Evolutionary conservation across 2,888 invertebrate species (phyloP).

Genomic region (Marronus borbonicus): DNA sequence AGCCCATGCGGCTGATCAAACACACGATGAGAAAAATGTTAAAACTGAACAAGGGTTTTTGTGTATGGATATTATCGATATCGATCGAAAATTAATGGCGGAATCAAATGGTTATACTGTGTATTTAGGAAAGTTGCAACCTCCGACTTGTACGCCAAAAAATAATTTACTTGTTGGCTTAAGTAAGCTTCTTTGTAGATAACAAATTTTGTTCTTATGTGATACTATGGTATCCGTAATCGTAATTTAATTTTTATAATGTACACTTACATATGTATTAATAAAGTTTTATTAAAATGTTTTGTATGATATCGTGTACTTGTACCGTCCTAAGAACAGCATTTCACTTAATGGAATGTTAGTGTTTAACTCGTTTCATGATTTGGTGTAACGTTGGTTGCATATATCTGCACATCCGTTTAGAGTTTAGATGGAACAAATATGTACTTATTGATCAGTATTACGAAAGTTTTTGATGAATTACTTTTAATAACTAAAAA

Average conservation of each 20-base stretch:
- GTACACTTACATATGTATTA: background rate
- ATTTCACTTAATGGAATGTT: too few species aligned
- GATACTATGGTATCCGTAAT: background rate
- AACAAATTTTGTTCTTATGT: background rate
- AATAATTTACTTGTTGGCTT: conserved; percentile 88
- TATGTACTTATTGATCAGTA: too few species aligned
- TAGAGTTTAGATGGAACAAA: too few species aligned
- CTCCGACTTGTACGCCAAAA: conserved; percentile 90
- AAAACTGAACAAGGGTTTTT: conserved; percentile 83
- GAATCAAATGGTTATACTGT: conserved; percentile 84
- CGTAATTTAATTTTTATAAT: background rate
- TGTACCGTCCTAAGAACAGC: too few species aligned
- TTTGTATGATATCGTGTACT: too few species aligned
- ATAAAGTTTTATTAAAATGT: background rate
- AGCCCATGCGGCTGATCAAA: conserved; percentile 94
- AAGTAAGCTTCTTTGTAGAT: conserved; percentile 31
- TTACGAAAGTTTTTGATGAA: too few species aligned
- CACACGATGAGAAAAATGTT: conserved; percentile 81
- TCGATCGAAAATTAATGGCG: conserved; percentile 85
- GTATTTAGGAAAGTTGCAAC: conserved; percentile 82
- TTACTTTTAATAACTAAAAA: too few species aligned
- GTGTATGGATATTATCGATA: conserved; percentile 93
- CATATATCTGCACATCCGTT: too few species aligned
- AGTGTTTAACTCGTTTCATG: too few species aligned
- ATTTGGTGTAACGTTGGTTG: too few species aligned